Evolutionary conservation across 2,888 invertebrate species (phyloP).

Genomic region (Drosophila helvetica): DNA sequence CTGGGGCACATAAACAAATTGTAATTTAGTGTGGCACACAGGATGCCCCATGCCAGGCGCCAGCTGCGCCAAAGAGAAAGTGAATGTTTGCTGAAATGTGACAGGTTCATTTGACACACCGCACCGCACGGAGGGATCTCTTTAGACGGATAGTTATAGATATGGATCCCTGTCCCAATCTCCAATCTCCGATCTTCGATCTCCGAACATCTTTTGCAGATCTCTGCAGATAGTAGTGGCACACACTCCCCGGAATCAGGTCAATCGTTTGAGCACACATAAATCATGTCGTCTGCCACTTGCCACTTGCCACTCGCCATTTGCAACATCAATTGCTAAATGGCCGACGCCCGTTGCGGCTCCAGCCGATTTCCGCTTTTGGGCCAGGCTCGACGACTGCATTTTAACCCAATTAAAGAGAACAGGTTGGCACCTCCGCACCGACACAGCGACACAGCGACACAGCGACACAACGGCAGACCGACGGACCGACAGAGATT

Average conservation of each 20-base stretch:
- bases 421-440: conserved; percentile 74
- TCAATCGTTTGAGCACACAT: conserved; percentile 47
- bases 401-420: conserved; percentile 79
- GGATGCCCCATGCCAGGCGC: conserved; percentile 53
- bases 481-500: conserved; percentile 11
- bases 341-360: conserved; percentile 67
- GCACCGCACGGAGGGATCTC: background rate
- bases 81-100: conserved; percentile 79
- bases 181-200: no score
- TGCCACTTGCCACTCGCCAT: conserved; percentile 32
- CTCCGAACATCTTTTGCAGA: background rate
- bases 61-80: conserved; percentile 80
- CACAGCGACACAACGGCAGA: no score
- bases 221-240: conserved; percentile 7
- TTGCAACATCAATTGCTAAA: conserved; percentile 58
- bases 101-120: conserved; percentile 79
- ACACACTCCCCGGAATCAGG: conserved; percentile 18
- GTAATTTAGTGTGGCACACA: conserved; percentile 73
- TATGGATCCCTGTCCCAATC: no score
- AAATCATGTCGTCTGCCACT: conserved; percentile 62
- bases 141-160: background rate
- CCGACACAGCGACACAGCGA: background rate
- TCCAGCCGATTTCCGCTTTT: conserved; percentile 67
- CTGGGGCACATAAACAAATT: conserved; percentile 78
- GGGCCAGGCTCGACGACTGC: conserved; percentile 67